Base-by-base conservation (phyloP, 2,797 vertebrate species). In the Schizopygopsis malacanthus region DNA sequence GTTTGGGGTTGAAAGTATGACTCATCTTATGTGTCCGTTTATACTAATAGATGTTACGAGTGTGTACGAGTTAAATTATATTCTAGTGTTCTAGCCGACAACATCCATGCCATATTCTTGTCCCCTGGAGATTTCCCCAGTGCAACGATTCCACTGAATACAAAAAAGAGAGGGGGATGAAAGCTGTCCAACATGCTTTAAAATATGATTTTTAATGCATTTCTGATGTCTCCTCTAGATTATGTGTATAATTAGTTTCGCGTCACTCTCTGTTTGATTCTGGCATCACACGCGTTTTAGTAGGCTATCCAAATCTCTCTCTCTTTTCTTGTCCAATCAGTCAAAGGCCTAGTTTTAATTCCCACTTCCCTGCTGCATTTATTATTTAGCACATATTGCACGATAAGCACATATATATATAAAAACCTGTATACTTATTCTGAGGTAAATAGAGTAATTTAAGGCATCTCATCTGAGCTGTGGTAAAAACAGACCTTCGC, bases 381-480 rank as follows among this genome's bases (percentile, higher is more conserved):
- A 84, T 85, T 79, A 76, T 88, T 87, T 79, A 87, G 81, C 80
- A 86, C 85, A 69, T 77, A 47, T n/a, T 87, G 83, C 84, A 59
- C 78, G 88, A 86, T 59, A 86, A 77, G 88, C 89, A 85, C 91
- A 90, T 91, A 33, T 33, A 33, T 33, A 33, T 33, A 33, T 33
- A 33, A 33, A 33, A 33, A 33, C 88, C 89, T 43, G 87, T 78
- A 85, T 78, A 85, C 88, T 85, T 81, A 73, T 65, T 72, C 84
- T 56, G 61, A 76, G 76, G 88, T 79, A 25, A 84, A 43, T 67
- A 45, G n/a, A 72, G 50, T 70, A 85, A 69, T 82, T 18, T 83
- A 76, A 87, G 45, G 73, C 75, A 63, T 65, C 72, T 90, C 67
- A 63, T 67, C 59, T 70, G 59, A 75, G 22, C 33, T 20, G 6